Conservation (phyloP, 2,888 invertebrate genomes). For the Rhopalosiphum nymphaeae region DNA sequence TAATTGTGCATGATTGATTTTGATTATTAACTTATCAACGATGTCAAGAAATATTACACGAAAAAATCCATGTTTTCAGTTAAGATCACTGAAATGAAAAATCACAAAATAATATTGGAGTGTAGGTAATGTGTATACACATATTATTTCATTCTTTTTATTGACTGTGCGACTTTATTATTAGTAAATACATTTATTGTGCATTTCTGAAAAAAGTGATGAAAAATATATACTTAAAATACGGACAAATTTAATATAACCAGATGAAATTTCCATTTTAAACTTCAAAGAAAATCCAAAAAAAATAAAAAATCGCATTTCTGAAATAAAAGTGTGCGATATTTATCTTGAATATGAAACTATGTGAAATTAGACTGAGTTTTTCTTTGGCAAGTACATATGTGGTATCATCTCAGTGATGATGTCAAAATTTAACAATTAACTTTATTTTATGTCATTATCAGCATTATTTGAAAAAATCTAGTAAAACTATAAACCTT, state of each 20-base stretch:
- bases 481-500: background rate
- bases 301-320: background rate
- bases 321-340: background rate
- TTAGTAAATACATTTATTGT: constrained; percentile 9
- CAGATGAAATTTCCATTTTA: background rate
- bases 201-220: background rate
- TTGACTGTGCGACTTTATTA: background rate
- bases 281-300: constrained; percentile 31
- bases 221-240: constrained; percentile 9
- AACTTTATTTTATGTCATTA: background rate
- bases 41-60: background rate
- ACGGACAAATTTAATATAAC: background rate
- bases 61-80: background rate
- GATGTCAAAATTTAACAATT: background rate
- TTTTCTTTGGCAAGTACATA: background rate
- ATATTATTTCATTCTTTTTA: constrained; percentile 4
- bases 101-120: background rate
- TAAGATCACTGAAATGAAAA: background rate
- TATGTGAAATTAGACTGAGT: background rate
- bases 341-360: background rate
- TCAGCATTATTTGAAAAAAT: constrained; percentile 2
- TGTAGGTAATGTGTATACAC: background rate
- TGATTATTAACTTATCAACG: background rate
- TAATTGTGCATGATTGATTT: background rate
- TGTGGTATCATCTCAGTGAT: background rate